Conservation (phyloP, 1,140 invertebrate species). For the Zaprionus tsacasi region DNA sequence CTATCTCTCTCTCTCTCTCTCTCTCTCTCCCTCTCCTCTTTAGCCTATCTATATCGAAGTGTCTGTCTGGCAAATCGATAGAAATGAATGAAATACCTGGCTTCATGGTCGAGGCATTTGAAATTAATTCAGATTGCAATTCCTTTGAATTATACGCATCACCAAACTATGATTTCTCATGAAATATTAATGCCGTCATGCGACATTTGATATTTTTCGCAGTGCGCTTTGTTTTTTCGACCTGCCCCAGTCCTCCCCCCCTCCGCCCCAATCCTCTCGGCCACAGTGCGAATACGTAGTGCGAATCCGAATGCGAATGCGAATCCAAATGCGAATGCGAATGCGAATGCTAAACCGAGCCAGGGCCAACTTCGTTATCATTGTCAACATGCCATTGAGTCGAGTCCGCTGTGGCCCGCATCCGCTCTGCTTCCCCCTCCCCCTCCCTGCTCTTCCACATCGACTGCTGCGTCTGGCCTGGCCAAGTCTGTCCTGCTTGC, state of each 20-base stretch:
- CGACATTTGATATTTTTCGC: slow-evolving; percentile 76
- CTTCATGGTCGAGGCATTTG: slow-evolving; percentile 37
- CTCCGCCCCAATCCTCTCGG: too few relatives aligned
- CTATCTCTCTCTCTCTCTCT: neutral
- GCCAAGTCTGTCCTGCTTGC: neutral
- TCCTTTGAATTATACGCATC: slow-evolving; percentile 82
- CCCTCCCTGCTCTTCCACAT: neutral
- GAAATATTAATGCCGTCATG: slow-evolving; percentile 80
- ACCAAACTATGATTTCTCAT: slow-evolving; percentile 82
- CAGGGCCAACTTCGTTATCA: slow-evolving; percentile 80
- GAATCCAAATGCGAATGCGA: slow-evolving; percentile 25
- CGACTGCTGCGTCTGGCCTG: slow-evolving; percentile 5
- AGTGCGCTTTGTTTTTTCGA: slow-evolving; percentile 53
- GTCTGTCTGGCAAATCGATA: slow-evolving; percentile 10
- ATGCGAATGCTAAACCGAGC: slow-evolving; percentile 42
- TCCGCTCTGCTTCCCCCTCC: neutral
- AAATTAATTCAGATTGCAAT: slow-evolving; percentile 83
- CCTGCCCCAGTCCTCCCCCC: neutral
- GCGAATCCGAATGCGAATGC: slow-evolving; percentile 14
- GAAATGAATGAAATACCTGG: slow-evolving; percentile 34
- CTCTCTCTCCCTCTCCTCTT: neutral
- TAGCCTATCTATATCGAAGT: neutral
- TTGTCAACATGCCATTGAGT: slow-evolving; percentile 81
- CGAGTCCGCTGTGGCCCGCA: slow-evolving; percentile 29
- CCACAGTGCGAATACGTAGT: neutral